Evolutionary conservation across 2,113 vertebrate species (phyloP), one percentile per base, ranked within the genome.

Genomic region (Oenanthe oenanthe): DNA sequence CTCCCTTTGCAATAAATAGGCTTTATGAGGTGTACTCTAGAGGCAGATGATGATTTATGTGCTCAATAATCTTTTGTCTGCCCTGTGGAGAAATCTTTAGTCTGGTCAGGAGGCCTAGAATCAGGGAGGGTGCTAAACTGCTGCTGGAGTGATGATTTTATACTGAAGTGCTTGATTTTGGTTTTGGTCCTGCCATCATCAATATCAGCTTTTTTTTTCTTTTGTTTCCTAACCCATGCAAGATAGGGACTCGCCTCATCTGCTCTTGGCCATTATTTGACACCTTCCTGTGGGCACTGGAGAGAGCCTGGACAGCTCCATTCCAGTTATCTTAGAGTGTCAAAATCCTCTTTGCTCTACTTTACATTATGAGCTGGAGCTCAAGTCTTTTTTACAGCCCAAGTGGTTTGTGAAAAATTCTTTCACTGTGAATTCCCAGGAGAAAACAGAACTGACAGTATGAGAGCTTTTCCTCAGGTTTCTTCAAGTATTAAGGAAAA

Each of bases 201-300:
- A 79, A 1, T 57, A 42, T 71, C 53, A 67, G 38, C 42, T 54
- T 24, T 18, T 53, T 34, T 54, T 47, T 58, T 10, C 47, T 14
- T 77, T 62, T 77, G 7, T 56, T 79, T 67, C 32, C 80, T 86
- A 75, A 50, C 13, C 29, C 15, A 3, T 78, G 40, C 13, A 42
- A 72, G 36, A 7, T 24, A 36, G 22, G 22, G 36, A 36, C 22
- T 70, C 0, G 0, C 3, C 29, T 88, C 22, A 42, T 10, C 32
- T 70, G 40, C 54, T 74, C 7, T 17, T 63, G 65, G n/a, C 38
- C 21, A n/a, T 76, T 89, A 17, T 18, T 20, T 22, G 51, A 50
- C 26, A 13, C 61, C 26, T 43, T 60, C 32, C 25, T 47, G 12
- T 70, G 65, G 4, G 34, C 58, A 38, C 51, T 7, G 3, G 42